Percentiles rank a stretch among this genome's conserved stretches.
Evolutionary conservation across 2,888 invertebrate species (phyloP).

Genomic region (Myathropa florea): DNA sequence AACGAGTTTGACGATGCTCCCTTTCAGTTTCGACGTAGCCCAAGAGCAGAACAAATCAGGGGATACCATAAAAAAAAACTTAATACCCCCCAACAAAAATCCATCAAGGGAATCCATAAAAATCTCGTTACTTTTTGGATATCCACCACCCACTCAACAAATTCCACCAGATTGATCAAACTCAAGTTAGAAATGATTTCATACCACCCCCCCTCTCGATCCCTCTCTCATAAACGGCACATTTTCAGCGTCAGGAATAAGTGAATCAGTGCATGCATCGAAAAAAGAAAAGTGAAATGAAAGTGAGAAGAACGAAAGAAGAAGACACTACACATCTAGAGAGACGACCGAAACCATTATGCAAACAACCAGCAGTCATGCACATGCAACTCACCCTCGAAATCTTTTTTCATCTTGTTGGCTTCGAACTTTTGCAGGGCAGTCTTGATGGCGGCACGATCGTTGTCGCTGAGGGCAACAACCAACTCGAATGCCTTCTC

Average conservation of each 20-base stretch:
- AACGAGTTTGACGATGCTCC: not conserved
- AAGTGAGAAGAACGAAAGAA: not conserved
- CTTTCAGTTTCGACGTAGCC: not conserved
- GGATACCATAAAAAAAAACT: not conserved
- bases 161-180: not conserved
- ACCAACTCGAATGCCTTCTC: slow-evolving; percentile 88
- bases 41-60: not conserved
- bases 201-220: not conserved
- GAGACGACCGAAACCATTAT: slow-evolving; percentile 23
- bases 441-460: slow-evolving; percentile 85
- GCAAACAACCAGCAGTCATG: slow-evolving; percentile 10
- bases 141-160: not conserved
- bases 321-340: slow-evolving; percentile 2
- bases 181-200: slow-evolving; percentile 35
- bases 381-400: slow-evolving; percentile 85
- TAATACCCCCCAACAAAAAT: not conserved
- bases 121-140: not conserved
- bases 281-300: not conserved
- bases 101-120: not conserved
- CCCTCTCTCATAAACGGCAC: not conserved
- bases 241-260: not conserved
- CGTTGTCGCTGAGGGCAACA: slow-evolving; percentile 87
- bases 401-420: slow-evolving; percentile 87
- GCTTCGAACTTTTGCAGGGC: slow-evolving; percentile 89
- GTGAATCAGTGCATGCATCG: not conserved